Evolutionary conservation across 2,113 vertebrate species (phyloP), one percentile per base, ranked within the genome.

Genomic region (Tyto alba): DNA sequence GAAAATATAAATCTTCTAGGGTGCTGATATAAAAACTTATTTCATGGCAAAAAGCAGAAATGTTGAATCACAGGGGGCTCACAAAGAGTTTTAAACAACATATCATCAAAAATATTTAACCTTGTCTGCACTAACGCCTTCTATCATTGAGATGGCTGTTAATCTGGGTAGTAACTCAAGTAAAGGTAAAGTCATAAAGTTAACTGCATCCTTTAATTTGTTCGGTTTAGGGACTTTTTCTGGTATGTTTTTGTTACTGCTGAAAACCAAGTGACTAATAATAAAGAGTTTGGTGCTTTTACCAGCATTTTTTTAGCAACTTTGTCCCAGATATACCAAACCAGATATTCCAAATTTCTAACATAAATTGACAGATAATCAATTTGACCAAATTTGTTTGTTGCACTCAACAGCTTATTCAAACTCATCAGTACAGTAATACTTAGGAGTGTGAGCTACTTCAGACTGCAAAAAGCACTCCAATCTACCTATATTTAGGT

Each of bases 341-440:
- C 21, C 5, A 69, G 45, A 63, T 68, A 82, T 14, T 62, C 73
- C 19, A 20, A 87, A 86, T 76, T 82, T 89, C 67, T 55, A 64
- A 69, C 29, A 8, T 16, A 83, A 88, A 1, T 8, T 81, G 78
- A 87, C 77, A 87, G 55, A n/a, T 53, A 81, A 34, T 73, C n/a
- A 84, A 59, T 85, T 66, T 45, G 59, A 86, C 89, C 85, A 56
- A 75, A 84, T 75, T 30, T 85, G 8, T 82, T 89, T 76, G 45
- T 62, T 73, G 59, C 32, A 30, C 59, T 92, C 48, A 83, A 73
- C 32, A 76, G 40, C 18, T 93, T 43, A 79, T 69, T 93, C 40
- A 67, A 82, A 56, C 29, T 60, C 52, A 72, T 50, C 59, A 79
- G 66, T n/a, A 82, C 36, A 57, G 66, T 26, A 87, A 43, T 29